phyloP scores from a whole-genome alignment of 2,113 vertebrate species.

The Dasyurus viverrinus region DNA sequence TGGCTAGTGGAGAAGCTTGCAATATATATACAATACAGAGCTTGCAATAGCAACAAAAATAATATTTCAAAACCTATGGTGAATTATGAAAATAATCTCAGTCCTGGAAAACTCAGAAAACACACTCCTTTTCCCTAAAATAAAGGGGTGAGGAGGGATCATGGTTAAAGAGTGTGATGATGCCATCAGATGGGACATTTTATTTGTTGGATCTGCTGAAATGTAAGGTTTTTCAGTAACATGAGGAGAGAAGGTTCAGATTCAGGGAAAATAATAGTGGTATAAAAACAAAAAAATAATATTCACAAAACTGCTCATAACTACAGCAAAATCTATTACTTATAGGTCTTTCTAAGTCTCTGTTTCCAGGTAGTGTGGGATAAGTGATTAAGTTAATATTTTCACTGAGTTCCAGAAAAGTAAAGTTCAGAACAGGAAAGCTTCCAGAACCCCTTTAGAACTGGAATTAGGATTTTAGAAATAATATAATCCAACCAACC shows the following conservation, averaged over 20 bases:
- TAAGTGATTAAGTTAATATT: neutral
- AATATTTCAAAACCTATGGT: neutral
- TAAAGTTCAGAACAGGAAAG: neutral
- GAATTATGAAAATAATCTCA: neutral
- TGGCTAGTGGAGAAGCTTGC: neutral
- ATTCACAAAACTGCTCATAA: neutral
- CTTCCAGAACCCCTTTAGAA: neutral
- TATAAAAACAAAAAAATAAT: neutral
- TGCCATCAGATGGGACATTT: neutral
- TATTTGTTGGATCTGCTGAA: neutral
- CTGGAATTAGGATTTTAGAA: neutral
- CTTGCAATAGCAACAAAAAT: neutral
- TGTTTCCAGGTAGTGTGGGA: neutral
- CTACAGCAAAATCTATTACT: neutral
- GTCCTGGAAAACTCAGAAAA: neutral
- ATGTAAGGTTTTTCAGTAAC: neutral
- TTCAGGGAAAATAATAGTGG: neutral
- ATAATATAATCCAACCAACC: neutral
- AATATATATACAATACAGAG: too few species aligned
- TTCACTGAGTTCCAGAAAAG: neutral
- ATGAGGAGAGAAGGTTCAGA: neutral
- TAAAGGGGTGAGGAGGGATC: neutral
- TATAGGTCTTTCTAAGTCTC: neutral
- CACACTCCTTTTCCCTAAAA: neutral
- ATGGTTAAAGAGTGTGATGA: neutral